These are phyloP conservation scores for Chlamydotis undulata DNA, from an alignment of 2,113 vertebrate genomes.

Conservation along the genomic window DNA sequence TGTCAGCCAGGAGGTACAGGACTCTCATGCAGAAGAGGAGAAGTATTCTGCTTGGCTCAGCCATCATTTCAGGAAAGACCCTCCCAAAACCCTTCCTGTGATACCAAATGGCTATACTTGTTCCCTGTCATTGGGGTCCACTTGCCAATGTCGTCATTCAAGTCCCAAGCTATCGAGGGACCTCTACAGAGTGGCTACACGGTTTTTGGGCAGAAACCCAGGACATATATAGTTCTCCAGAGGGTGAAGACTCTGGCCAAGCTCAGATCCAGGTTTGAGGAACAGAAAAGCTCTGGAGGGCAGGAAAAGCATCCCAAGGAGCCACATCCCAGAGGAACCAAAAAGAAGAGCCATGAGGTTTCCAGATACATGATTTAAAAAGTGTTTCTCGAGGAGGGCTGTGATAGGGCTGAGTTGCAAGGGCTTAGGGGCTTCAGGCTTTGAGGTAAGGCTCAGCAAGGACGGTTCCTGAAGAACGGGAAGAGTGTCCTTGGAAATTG, in stretches of 20 bases:
- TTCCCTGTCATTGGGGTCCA: neutral
- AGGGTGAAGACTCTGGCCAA: neutral
- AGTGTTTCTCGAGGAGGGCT: neutral
- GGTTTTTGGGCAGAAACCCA: neutral
- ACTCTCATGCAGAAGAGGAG: neutral
- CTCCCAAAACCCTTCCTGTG: neutral
- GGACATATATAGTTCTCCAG: neutral
- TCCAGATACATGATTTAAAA: neutral
- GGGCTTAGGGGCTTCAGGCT: neutral
- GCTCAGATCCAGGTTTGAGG: neutral
- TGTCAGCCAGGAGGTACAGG: neutral
- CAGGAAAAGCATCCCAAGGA: neutral
- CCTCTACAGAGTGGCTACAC: neutral
- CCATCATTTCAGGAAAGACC: neutral
- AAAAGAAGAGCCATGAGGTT: neutral
- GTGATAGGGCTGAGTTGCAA: neutral
- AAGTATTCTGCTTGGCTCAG: neutral
- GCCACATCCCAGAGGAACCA: neutral
- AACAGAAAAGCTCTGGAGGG: neutral
- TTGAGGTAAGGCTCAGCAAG: neutral
- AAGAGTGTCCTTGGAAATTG: neutral
- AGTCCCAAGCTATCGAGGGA: neutral
- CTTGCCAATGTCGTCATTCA: neutral
- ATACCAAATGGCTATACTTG: neutral
- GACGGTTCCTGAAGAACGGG: neutral